phyloP scores from a whole-genome alignment of 2,888 invertebrate species.

The Drosophila paranaensis region DNA sequence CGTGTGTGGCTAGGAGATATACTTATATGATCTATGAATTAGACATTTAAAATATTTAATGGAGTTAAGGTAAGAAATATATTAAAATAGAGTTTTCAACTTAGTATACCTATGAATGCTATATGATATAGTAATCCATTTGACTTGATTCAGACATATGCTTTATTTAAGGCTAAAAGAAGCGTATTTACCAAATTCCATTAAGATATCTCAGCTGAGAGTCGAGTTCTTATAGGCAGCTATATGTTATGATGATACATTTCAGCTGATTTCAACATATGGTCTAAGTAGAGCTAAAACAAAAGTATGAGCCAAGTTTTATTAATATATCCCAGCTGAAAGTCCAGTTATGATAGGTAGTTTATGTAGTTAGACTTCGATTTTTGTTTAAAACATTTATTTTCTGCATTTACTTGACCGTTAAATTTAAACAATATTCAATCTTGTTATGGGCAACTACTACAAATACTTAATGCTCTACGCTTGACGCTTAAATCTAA shows the following conservation, averaged over 20 bases:
- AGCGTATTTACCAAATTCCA: neutral
- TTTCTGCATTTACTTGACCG: slow-evolving; percentile 70
- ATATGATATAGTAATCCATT: neutral
- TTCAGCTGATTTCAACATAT: neutral
- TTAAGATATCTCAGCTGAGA: neutral
- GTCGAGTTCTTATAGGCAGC: neutral
- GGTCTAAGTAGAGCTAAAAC: neutral
- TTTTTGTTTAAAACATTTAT: slow-evolving; percentile 79
- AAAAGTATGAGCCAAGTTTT: neutral
- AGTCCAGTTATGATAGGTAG: neutral
- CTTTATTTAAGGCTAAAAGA: too few species aligned
- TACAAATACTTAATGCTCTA: slow-evolving; percentile 75
- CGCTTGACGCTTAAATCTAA: slow-evolving; percentile 55
- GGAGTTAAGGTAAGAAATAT: neutral
- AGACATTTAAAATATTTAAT: neutral
- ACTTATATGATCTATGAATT: neutral
- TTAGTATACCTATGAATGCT: neutral
- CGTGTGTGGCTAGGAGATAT: neutral
- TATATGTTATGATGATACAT: neutral
- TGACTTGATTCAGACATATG: too few species aligned
- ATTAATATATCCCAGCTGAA: neutral
- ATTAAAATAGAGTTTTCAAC: too few species aligned
- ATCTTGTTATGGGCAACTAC: slow-evolving; percentile 76
- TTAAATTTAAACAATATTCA: slow-evolving; percentile 77
- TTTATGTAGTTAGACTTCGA: neutral